Evolutionary conservation across 2,113 vertebrate species (phyloP).

Genomic region (Nettapus auritus): DNA sequence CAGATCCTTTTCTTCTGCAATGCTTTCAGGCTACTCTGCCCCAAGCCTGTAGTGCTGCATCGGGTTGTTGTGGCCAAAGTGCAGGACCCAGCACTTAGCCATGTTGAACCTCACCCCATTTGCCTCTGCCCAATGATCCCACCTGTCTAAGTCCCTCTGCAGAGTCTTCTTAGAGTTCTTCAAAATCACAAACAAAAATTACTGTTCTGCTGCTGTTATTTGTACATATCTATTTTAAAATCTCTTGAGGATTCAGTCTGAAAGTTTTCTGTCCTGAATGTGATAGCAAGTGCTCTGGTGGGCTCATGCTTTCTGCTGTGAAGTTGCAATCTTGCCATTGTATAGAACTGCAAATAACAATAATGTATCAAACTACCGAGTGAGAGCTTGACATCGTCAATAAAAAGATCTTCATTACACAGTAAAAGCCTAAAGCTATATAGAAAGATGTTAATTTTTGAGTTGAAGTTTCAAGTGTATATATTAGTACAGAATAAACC

Average conservation of each 20-base stretch:
- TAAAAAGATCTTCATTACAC: not conserved
- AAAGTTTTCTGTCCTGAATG: not conserved
- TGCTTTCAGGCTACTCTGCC: too few species aligned
- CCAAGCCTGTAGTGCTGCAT: too few species aligned
- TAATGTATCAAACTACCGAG: not conserved
- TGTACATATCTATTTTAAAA: not conserved
- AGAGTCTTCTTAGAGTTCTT: not conserved
- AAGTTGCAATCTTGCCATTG: not conserved
- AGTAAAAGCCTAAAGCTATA: not conserved
- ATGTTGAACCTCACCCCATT: too few species aligned
- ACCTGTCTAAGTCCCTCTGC: too few species aligned
- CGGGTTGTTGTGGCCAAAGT: too few species aligned
- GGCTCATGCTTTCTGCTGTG: not conserved
- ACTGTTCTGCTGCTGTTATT: not conserved
- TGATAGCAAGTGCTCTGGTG: not conserved
- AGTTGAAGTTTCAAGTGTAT: not conserved
- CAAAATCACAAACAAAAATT: not conserved
- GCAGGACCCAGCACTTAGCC: too few species aligned
- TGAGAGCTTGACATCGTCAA: not conserved
- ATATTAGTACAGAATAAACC: not conserved
- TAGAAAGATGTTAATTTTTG: not conserved
- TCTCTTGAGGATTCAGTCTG: not conserved
- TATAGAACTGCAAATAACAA: not conserved
- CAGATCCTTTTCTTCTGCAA: too few species aligned
- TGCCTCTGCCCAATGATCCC: too few species aligned